Conservation (phyloP, 2,797 vertebrate genomes). For the Sebastes wilsoni region DNA sequence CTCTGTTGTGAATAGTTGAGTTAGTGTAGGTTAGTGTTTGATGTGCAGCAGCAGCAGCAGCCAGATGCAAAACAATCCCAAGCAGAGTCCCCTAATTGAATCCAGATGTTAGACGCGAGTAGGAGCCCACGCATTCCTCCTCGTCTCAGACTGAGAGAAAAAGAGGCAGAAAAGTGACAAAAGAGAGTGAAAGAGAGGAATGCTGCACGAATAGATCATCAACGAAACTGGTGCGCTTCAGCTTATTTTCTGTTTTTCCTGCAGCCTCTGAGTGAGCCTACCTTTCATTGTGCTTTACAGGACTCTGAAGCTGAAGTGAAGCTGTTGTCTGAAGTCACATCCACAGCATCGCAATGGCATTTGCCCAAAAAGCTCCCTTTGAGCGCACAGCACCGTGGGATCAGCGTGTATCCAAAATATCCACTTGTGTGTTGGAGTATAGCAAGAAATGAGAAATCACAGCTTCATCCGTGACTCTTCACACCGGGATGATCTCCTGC, state of each 20-base stretch:
- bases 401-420: slow-evolving; percentile 15
- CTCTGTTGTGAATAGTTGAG: not conserved
- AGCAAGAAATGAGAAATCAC: not conserved
- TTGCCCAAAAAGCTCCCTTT: slow-evolving; percentile 36
- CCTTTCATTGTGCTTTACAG: slow-evolving; percentile 82
- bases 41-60: slow-evolving; percentile 60
- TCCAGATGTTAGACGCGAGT: slow-evolving; percentile 89
- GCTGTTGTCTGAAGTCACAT: slow-evolving; percentile 72
- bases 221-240: not conserved
- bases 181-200: slow-evolving; percentile 13
- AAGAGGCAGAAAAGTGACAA: slow-evolving; percentile 37
- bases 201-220: not conserved
- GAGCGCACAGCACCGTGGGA: slow-evolving; percentile 25
- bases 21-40: slow-evolving; percentile 44
- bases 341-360: slow-evolving; percentile 74
- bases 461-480: slow-evolving; percentile 22
- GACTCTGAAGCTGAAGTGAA: slow-evolving; percentile 45
- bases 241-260: not conserved
- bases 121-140: slow-evolving; percentile 77
- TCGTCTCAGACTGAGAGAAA: slow-evolving; percentile 43
- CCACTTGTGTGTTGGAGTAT: not conserved
- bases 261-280: slow-evolving; percentile 35
- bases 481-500: slow-evolving; percentile 12
- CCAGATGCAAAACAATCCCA: slow-evolving; percentile 87
- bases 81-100: slow-evolving; percentile 87